Evolutionary conservation across 2,113 vertebrate species (phyloP).

Genomic region (Lipotes vexillifer): DNA sequence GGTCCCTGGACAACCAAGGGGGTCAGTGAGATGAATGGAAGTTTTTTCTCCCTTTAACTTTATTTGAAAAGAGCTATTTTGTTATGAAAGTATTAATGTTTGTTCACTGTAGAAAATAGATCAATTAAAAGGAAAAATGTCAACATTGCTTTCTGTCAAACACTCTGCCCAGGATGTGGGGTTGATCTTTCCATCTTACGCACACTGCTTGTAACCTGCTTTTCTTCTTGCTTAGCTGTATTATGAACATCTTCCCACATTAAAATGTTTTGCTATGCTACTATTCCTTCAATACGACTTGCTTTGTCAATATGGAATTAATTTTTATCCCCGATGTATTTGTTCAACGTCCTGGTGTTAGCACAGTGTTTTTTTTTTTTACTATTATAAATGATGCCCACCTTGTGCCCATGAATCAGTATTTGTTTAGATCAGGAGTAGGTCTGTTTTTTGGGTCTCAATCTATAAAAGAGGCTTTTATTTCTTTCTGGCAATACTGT

Average conservation of each 20-base stretch:
- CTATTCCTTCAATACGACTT: rapidly evolving
- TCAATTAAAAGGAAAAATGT: neutral
- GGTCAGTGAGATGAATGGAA: neutral
- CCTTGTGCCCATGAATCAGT: neutral
- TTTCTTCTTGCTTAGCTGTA: neutral
- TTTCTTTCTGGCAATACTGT: neutral
- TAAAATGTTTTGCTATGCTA: rapidly evolving
- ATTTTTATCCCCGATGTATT: neutral
- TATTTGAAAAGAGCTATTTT: neutral
- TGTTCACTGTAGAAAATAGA: neutral
- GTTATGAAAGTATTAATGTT: neutral
- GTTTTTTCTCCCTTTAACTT: neutral
- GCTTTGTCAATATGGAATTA: neutral
- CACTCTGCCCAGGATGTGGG: neutral
- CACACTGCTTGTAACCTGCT: rapidly evolving
- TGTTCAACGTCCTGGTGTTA: neutral
- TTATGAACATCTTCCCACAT: rapidly evolving
- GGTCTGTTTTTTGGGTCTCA: neutral
- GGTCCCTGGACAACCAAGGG: too few relatives aligned
- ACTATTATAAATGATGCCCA: neutral
- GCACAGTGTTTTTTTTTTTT: too few relatives aligned
- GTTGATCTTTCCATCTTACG: rapidly evolving
- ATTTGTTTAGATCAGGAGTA: neutral
- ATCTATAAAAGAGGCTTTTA: neutral
- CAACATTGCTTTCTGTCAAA: neutral